Percentiles rank a stretch among this genome's conserved stretches.
phyloP scores from a whole-genome alignment of 2,113 vertebrate species.

The Gavialis gangeticus region DNA sequence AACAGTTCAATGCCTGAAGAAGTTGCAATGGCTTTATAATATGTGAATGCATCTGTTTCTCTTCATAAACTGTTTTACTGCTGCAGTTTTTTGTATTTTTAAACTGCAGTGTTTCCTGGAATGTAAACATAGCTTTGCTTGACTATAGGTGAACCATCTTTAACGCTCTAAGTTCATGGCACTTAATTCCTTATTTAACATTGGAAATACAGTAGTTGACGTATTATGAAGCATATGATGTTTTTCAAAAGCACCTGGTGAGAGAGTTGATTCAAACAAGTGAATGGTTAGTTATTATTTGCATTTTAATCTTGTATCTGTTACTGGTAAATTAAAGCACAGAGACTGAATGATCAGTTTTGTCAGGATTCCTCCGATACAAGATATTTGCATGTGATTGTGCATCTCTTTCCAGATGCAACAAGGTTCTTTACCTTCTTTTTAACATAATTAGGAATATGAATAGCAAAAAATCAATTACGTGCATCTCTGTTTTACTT shows the following conservation, averaged over 20 bases:
- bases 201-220: constrained; percentile 73
- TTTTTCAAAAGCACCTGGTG: constrained; percentile 75
- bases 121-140: constrained; percentile 86
- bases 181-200: constrained; percentile 76
- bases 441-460: constrained; percentile 71
- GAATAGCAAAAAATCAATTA: constrained; percentile 33
- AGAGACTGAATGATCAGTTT: constrained; percentile 42
- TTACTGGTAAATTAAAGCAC: constrained; percentile 63
- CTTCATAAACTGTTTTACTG: constrained; percentile 83
- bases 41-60: constrained; percentile 91
- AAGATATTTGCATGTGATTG: constrained; percentile 64
- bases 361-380: constrained; percentile 46
- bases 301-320: constrained; percentile 52
- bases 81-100: constrained; percentile 81
- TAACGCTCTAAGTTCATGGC: constrained; percentile 78
- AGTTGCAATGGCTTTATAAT: constrained; percentile 88
- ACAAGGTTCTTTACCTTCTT: constrained; percentile 67
- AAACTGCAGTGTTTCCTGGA: constrained; percentile 85
- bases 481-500: constrained; percentile 48
- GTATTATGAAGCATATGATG: constrained; percentile 67
- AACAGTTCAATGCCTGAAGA: constrained; percentile 86
- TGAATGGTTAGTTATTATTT: constrained; percentile 60
- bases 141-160: constrained; percentile 82
- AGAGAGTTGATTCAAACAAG: constrained; percentile 74
- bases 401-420: constrained; percentile 62